Evolutionary conservation across 2,888 invertebrate genomes (phyloP), one percentile per base, ranked within the genome.

Genomic region (Camptogramma bilineatum): DNA sequence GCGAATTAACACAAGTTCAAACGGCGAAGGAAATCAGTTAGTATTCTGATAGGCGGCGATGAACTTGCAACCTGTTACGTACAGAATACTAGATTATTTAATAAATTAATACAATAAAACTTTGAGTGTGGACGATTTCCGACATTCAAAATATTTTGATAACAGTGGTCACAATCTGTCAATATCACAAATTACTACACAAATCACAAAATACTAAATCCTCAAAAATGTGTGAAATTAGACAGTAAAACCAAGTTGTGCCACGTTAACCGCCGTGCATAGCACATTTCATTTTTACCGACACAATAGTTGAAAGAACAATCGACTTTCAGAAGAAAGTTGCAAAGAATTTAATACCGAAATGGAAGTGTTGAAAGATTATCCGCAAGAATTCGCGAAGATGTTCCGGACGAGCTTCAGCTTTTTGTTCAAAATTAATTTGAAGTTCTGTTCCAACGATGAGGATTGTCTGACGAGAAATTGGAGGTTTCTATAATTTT

Each of bases 361-460:
- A 67, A 69, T 69, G 67, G 71, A 67, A 67, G 67, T 67, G 59
- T 65, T 77, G 59, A 71, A 75, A 61, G 51, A 74, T 66, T 76
- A 75, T 62, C 77, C 81, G 1, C 66, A 74, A 66, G 80, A 81
- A 62, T 81, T 73, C 39, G 59, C 66, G 0, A 73, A 72, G 46
- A 64, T 70, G 4, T 76, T 80, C 31, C 53, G 51, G 28, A 58
- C 64, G 44, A 73, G 78, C 70, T 69, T 79, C 48, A 31, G 46
- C 31, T 64, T 71, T 28, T 70, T 82, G 61, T 68, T 68, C 39
- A 64, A 56, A 34, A 67, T 70, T 55, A 79, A 79, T 62, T 62
- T 81, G 54, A 76, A 70, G 64, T 74, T 72, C 39, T 68, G 74
- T 16, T 60, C 64, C 52, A 62, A 71, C 1, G 59, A 74, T 0